A percentile compares a stretch with the other conserved stretches of the same genome.
These are phyloP conservation scores for Suillia variegata DNA, from an alignment of 2,888 invertebrate species.

Conservation along the genomic window DNA sequence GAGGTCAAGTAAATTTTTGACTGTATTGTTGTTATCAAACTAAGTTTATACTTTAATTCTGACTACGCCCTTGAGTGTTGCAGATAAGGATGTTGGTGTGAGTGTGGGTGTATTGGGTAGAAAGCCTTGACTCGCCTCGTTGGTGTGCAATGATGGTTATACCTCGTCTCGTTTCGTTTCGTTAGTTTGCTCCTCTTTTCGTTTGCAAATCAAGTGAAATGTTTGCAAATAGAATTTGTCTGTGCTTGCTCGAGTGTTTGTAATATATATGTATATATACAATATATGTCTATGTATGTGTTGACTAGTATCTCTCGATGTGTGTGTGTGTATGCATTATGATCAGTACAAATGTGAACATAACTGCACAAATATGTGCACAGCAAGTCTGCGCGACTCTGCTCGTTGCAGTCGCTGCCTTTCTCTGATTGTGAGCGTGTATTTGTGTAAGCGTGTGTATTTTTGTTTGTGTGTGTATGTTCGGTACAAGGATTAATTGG, in stretches of 20 bases:
- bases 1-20: no score
- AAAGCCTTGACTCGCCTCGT: background rate
- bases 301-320: slow-evolving; percentile 16
- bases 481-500: slow-evolving; percentile 55
- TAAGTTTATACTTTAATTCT: no score
- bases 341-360: slow-evolving; percentile 60
- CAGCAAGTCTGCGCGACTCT: slow-evolving; percentile 50
- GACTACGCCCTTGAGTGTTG: no score
- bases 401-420: slow-evolving; percentile 22
- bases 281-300: slow-evolving; percentile 1
- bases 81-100: no score
- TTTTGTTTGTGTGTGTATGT: slow-evolving; percentile 38
- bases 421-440: slow-evolving; percentile 6
- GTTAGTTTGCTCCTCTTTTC: slow-evolving; percentile 26
- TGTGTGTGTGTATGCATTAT: slow-evolving; percentile 50
- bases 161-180: background rate
- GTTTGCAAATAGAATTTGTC: slow-evolving; percentile 61
- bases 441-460: slow-evolving; percentile 10
- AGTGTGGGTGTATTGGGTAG: background rate
- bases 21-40: no score
- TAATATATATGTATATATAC: slow-evolving; percentile 43
- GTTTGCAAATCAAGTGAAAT: slow-evolving; percentile 60
- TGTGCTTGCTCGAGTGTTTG: slow-evolving; percentile 59
- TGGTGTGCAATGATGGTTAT: background rate
- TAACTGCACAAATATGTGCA: slow-evolving; percentile 59